Conservation (phyloP, 1,140 invertebrate genomes). For the Psix sp. region DNA sequence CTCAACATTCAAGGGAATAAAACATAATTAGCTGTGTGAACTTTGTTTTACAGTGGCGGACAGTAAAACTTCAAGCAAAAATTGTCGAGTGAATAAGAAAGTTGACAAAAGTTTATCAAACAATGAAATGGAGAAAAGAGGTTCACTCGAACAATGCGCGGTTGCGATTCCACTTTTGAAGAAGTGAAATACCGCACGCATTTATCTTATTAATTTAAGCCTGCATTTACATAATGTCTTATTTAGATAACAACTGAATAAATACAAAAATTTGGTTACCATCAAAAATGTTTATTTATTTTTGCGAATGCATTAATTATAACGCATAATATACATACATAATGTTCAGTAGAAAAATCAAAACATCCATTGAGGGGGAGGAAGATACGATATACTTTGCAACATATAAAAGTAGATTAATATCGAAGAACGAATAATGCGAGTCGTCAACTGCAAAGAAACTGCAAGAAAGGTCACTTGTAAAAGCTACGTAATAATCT, state of each 20-base stretch:
- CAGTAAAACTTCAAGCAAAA: too few relatives aligned
- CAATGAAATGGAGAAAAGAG: slow-evolving; percentile 38
- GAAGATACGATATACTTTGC: slow-evolving; percentile 30
- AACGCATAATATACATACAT: slow-evolving; percentile 53
- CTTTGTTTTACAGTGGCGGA: too few relatives aligned
- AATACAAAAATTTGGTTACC: slow-evolving; percentile 4
- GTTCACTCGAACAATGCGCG: slow-evolving; percentile 5
- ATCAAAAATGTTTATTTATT: slow-evolving; percentile 56
- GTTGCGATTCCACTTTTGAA: slow-evolving; percentile 11
- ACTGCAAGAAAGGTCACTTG: slow-evolving; percentile 43
- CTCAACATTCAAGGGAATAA: too few relatives aligned
- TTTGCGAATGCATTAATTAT: slow-evolving; percentile 41
- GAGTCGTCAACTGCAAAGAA: slow-evolving; percentile 26
- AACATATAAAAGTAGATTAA: slow-evolving; percentile 36
- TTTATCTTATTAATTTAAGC: too few relatives aligned
- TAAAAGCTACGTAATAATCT: slow-evolving; percentile 36
- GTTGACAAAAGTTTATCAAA: not conserved
- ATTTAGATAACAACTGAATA: not conserved
- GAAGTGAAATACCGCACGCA: slow-evolving; percentile 11
- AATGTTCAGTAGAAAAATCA: slow-evolving; percentile 34
- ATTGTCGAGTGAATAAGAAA: slow-evolving; percentile 11
- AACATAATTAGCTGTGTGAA: too few relatives aligned
- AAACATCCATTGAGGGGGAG: slow-evolving; percentile 27
- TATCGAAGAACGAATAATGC: slow-evolving; percentile 13
- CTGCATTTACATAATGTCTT: not conserved